phyloP scores from a whole-genome alignment of 2,888 invertebrate genomes.

The Calameuta filiformis region DNA sequence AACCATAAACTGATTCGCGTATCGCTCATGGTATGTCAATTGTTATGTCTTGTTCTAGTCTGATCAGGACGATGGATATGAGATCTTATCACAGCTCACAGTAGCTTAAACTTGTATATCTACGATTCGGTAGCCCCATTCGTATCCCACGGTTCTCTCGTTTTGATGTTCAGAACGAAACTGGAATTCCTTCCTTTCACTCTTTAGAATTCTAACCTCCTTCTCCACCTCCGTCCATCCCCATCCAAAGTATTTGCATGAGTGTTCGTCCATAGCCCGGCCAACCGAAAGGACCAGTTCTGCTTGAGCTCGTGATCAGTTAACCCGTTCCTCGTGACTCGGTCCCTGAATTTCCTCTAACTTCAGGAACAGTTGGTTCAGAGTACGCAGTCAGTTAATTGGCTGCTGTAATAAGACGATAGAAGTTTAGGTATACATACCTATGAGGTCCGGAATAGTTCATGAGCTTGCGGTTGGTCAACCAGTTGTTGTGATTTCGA shows the following conservation, averaged over 20 bases:
- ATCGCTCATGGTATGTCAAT: background rate
- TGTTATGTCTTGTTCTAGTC: background rate
- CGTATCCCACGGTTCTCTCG: background rate
- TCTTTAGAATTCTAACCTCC: background rate
- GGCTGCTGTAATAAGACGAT: background rate
- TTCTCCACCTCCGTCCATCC: background rate
- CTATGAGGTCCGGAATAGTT: background rate
- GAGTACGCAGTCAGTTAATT: background rate
- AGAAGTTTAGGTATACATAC: background rate
- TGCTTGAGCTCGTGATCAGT: conserved; percentile 24
- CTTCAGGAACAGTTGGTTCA: background rate
- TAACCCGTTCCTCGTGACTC: conserved; percentile 22
- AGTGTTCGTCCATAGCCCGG: conserved; percentile 4
- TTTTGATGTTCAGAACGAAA: background rate
- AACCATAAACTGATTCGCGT: background rate
- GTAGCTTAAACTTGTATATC: background rate
- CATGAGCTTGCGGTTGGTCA: background rate
- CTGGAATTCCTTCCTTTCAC: background rate
- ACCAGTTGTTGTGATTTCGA: background rate
- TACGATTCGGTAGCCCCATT: background rate
- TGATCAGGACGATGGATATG: background rate
- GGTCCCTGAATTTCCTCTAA: background rate
- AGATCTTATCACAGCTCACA: background rate
- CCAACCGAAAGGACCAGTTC: conserved; percentile 25
- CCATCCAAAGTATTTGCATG: conserved; percentile 25